Evolutionary conservation across 2,113 vertebrate genomes (phyloP), one percentile per base, ranked within the genome.

Genomic region (Bubalus kerabau): DNA sequence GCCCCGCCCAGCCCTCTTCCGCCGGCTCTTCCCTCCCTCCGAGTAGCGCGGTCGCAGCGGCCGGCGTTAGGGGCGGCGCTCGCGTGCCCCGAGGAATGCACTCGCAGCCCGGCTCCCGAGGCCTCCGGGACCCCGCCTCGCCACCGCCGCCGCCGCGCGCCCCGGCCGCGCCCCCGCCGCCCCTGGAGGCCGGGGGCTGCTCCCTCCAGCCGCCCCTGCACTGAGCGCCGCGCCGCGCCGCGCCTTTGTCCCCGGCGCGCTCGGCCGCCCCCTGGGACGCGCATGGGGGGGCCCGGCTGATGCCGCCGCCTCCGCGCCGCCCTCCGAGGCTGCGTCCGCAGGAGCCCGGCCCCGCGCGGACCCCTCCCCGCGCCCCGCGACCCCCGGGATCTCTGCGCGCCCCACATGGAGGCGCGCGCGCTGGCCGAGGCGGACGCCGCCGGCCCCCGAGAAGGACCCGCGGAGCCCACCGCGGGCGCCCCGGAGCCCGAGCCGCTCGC

Each of bases 401-500:
- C 50, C 96, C 30, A 15, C 56, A 95, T 95, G 93, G 95, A 95
- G 50, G 87, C 95, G 54, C 95, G 90, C 14, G 84, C 15, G 43
- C 46, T 43, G 92, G 92, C 84, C 50, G 1, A 13, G 56, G 36
- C 76, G 64, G 88, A 92, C 28, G 30, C 89, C 7, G 13, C 57
- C 26, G 52, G 32, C 2, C 15, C 87, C 24, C 50, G 4, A 1
- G 57, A 97, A 97, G 21, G 98, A 95, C 48, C 36, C 93, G 88
- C 97, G 30, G 97, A 95, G 88, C 36, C 97, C 95, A 92, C 91
- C 62, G 97, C 94, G 24, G 90, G 48, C 56, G 64, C 16, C 60
- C 81, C 97, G 32, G 80, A 91, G 32, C 86, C 97, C 76, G 57
- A 98, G 21, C 95, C 78, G 94, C 97, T 98, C 83, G 97, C 80